Base-by-base conservation (phyloP, 2,888 invertebrate species). In the Gari tellinella region DNA sequence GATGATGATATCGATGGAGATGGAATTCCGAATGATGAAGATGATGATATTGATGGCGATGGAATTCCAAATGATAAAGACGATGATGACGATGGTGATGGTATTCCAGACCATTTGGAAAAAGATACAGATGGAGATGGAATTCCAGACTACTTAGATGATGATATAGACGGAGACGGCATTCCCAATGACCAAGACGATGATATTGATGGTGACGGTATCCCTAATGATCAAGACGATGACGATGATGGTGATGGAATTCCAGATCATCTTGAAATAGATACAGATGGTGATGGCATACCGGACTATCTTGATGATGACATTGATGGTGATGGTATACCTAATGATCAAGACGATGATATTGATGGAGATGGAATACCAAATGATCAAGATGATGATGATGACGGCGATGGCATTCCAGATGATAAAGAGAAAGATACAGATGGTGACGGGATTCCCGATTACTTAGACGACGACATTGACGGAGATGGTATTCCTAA, bases 401-500 rank as follows among this genome's bases (percentile, higher is more conserved):
- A 68, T 56, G 60, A 56, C 38, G 43, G 45, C 41, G 58, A 72
- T 73, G 55, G 62, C 43, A 65, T 17, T 56, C 17, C 65, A 51
- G 61, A 58, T 14, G 15, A 58, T 3, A 4, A 7, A 31, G 80
- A 83, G 17, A 57, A 80, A 3, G 87, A 88, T 45, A 72, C 65
- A 14, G 86, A 87, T 70, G 85, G 85, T 2, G 86, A 86, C 65
- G 88, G 88, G 8, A 86, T 87, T 41, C 86, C 86, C 1, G 78
- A 84, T 45, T 19, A 76, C 26, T 37, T 67, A 17, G 85, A 86
- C 12, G 87, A 88, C 61, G 81, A 81, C 52, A 89, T 73, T 82
- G 86, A 75, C 87, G 88, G 88, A 14, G 91, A 91, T 76, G 89
- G 89, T 12, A 88, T 89, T 53, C 88, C 88, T 17, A 87, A 89